Evolutionary conservation across 2,888 invertebrate genomes (phyloP).

Genomic region (Parnassius glacialis): DNA sequence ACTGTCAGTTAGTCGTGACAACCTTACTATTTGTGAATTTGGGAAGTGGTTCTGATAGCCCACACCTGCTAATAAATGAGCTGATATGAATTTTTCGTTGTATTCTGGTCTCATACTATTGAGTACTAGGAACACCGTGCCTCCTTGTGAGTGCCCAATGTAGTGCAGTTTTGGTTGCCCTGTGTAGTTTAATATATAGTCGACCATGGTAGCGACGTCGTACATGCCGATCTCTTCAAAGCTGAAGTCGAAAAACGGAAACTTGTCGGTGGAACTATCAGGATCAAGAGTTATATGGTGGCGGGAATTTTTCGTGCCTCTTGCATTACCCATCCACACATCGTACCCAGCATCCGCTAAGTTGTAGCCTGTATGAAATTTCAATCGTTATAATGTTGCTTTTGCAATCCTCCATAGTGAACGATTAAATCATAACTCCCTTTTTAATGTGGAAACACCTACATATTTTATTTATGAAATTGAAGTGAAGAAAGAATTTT

Average conservation of each 20-base stretch:
- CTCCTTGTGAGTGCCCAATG: conserved; percentile 70
- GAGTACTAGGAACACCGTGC: conserved; percentile 56
- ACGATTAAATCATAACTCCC: too few species aligned
- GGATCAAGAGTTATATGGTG: conserved; percentile 71
- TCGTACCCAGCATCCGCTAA: conserved; percentile 85
- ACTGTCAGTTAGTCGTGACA: conserved; percentile 40
- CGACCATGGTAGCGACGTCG: conserved; percentile 62
- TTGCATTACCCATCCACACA: conserved; percentile 91
- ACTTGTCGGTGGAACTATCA: conserved; percentile 40
- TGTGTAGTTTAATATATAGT: conserved; percentile 52
- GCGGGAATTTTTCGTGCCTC: conserved; percentile 87
- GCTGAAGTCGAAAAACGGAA: conserved; percentile 58
- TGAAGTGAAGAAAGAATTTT: too few species aligned
- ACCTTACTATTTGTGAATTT: conserved; percentile 31
- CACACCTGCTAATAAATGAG: conserved; percentile 59
- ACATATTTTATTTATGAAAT: too few species aligned
- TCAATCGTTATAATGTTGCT: too few species aligned
- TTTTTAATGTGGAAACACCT: too few species aligned
- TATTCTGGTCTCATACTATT: conserved; percentile 54
- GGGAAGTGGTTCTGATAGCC: conserved; percentile 57
- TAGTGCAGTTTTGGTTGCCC: conserved; percentile 54
- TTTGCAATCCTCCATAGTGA: too few species aligned
- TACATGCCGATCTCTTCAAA: conserved; percentile 61
- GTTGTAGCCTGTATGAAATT: conserved; percentile 78
- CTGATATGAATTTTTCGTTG: conserved; percentile 55